Percentiles rank a stretch among this genome's conserved stretches.
Conservation (phyloP, 2,113 vertebrate species). For the Synchiropus splendidus region DNA sequence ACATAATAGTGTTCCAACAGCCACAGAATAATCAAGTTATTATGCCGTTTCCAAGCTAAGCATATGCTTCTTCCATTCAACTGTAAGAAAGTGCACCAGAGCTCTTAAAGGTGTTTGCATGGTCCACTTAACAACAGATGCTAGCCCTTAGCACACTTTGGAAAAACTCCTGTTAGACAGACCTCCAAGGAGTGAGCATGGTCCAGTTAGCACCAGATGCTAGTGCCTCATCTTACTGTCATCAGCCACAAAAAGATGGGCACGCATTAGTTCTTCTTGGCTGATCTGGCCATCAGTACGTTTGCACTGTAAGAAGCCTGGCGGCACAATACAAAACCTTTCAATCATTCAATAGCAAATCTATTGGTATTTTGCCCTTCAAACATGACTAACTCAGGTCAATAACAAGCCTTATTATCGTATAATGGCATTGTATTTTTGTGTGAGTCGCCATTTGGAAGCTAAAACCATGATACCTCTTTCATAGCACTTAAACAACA, state of each 20-base stretch:
- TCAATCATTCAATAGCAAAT: too few relatives aligned
- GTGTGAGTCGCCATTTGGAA: too few relatives aligned
- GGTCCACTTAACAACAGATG: conserved; percentile 70
- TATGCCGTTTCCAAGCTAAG: conserved; percentile 35
- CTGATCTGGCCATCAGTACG: conserved; percentile 31
- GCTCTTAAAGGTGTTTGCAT: conserved; percentile 64
- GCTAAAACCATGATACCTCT: too few relatives aligned
- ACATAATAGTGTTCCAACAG: conserved; percentile 6
- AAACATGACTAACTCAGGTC: too few relatives aligned
- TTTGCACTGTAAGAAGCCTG: conserved; percentile 11
- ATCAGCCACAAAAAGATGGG: conserved; percentile 46
- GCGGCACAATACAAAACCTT: too few relatives aligned
- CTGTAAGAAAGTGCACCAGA: conserved; percentile 60
- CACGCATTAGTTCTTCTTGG: conserved; percentile 46
- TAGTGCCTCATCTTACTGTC: conserved; percentile 53
- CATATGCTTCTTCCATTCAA: conserved; percentile 57
- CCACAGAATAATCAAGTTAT: conserved; percentile 19
- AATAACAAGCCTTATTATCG: too few relatives aligned
- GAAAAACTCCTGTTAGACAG: conserved; percentile 39
- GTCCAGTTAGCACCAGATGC: conserved; percentile 71
- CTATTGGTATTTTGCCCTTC: too few relatives aligned
- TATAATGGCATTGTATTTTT: too few relatives aligned
- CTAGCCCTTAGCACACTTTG: conserved; percentile 60
- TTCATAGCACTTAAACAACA: too few relatives aligned
- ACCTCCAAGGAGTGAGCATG: conserved; percentile 63